A percentile compares a stretch with the other conserved stretches of the same genome.
phyloP scores from a whole-genome alignment of 2,113 vertebrate species.

The Cathartes aura region DNA sequence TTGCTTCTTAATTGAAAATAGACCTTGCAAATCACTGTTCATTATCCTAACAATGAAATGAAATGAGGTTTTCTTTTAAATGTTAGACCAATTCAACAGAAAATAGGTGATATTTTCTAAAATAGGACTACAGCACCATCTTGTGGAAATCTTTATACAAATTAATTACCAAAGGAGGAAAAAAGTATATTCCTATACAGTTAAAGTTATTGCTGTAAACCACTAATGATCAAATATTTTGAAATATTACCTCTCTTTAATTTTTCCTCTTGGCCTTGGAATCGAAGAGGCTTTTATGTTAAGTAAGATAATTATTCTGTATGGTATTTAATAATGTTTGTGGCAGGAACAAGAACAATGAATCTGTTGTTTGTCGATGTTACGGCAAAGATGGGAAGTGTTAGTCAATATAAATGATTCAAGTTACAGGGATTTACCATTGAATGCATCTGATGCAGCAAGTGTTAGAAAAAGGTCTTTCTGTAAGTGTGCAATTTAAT shows the following conservation, averaged over 20 bases:
- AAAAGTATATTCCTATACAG: neutral
- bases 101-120: neutral
- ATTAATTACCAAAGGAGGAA: neutral
- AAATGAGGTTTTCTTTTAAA: neutral
- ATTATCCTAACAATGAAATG: neutral
- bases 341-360: neutral
- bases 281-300: neutral
- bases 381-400: neutral
- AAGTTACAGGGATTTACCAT: neutral
- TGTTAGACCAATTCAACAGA: neutral
- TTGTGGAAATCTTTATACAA: constrained; percentile 47
- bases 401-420: neutral
- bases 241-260: neutral
- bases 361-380: neutral
- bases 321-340: neutral
- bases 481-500: neutral
- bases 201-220: neutral
- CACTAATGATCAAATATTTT: neutral
- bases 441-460: neutral
- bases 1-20: neutral
- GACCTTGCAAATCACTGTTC: neutral
- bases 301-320: neutral
- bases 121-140: constrained; percentile 62
- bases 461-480: neutral
- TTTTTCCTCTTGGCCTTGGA: neutral